Evolutionary conservation across 2,797 vertebrate genomes (phyloP), one percentile per base, ranked within the genome.

Genomic region (Spheniscus humboldti): DNA sequence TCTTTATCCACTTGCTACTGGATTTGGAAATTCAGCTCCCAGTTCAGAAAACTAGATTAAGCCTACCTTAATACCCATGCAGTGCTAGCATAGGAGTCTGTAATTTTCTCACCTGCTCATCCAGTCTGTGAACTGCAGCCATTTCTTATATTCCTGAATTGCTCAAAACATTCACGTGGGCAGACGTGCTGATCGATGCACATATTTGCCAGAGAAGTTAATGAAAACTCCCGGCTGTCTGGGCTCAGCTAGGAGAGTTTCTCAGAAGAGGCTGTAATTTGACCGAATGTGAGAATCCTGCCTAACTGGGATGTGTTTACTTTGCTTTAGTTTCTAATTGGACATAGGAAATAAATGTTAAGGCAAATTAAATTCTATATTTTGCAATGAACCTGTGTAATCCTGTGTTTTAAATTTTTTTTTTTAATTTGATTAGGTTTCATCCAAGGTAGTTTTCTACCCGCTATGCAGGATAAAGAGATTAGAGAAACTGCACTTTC

Each of bases 61-160:
- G 17, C 14, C 18, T 45, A 4, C 39, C 28, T 23, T 30, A 43
- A 1, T 18, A 6, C 6, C 17, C 7, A 0, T 5, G 20, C 30
- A 22, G 33, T 33, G 39, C 60, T 92, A 57, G 27, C 19, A 1
- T 11, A 28, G 33, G 39, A 56, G 31, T 17, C 12, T 59, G 47
- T 30, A 7, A 0, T 23, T 81, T 43, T 43, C n/a, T 53, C 17
- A 27, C 35, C 19, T 48, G 60, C 15, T 86, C 4, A 15, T 85
- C 50, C 66, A 35, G 69, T 20, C 47, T 69, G 33, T 62, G 39
- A 22, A 16, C 9, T 47, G 63, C 39, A 52, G 35, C 30, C 25
- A 1, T 84, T 71, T 73, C 52, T 71, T 55, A 3, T 5, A 11
- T 47, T 77, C 15, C 35, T 37, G 35, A 37, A 18, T 27, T 63